A percentile compares a stretch with the other conserved stretches of the same genome.
Conservation (phyloP, 2,888 invertebrate species). For the Ectobius pallidus region DNA sequence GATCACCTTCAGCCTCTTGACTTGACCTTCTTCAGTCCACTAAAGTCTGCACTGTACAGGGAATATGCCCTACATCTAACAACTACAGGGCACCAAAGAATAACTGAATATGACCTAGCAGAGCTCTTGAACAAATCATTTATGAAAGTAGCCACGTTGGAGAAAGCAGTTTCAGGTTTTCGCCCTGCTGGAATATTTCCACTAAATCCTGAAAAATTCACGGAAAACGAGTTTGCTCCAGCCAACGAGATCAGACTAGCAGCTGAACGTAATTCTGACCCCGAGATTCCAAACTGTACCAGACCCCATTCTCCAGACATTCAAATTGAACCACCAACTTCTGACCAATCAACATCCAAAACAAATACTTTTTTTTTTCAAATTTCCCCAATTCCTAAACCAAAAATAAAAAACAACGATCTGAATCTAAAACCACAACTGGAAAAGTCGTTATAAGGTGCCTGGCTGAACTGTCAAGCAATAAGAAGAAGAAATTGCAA, state of each 20-base stretch:
- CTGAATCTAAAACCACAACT: not conserved
- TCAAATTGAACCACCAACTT: not conserved
- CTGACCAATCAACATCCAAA: not conserved
- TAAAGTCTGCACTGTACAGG: conserved; percentile 10
- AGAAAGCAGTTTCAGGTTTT: too few relatives aligned
- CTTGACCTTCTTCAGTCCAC: conserved; percentile 15
- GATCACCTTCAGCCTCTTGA: conserved; percentile 1
- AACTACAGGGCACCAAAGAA: not conserved
- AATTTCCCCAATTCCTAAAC: not conserved
- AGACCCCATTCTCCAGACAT: not conserved
- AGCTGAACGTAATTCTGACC: not conserved
- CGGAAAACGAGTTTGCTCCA: not conserved
- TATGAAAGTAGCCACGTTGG: not conserved
- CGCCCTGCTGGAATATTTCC: not conserved
- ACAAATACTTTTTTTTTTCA: not conserved
- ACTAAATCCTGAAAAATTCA: not conserved
- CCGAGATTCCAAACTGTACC: not conserved
- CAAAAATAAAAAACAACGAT: not conserved
- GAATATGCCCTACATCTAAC: conserved; percentile 1
- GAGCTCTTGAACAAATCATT: not conserved
- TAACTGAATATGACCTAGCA: not conserved
- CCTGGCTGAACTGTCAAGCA: not conserved
- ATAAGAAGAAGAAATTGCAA: not conserved
- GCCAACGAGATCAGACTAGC: not conserved
- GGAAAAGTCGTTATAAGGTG: not conserved